Evolutionary conservation across 1,140 invertebrate genomes (phyloP).

Genomic region (Zaprionus lachaisei): DNA sequence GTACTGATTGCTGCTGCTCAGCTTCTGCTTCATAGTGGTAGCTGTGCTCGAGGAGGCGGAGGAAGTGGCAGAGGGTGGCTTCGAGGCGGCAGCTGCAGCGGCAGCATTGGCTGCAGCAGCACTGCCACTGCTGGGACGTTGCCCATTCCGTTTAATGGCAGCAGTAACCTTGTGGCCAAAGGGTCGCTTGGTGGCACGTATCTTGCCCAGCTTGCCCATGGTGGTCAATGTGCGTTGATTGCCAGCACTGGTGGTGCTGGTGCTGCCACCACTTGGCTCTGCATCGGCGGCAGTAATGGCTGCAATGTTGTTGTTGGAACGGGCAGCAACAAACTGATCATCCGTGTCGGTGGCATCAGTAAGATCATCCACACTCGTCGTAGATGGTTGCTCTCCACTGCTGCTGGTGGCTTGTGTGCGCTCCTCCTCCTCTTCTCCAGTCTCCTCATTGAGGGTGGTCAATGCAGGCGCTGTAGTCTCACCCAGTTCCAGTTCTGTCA

Average conservation of each 20-base stretch:
- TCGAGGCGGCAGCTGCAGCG: slow-evolving; percentile 63
- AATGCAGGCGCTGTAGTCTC: slow-evolving; percentile 47
- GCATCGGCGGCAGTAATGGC: slow-evolving; percentile 75
- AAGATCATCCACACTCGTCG: slow-evolving; percentile 63
- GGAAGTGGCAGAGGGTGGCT: slow-evolving; percentile 32
- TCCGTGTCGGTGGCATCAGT: slow-evolving; percentile 76
- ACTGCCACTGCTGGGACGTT: slow-evolving; percentile 60
- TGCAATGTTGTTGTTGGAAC: slow-evolving; percentile 78
- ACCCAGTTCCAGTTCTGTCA: slow-evolving; percentile 22
- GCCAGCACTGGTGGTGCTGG: slow-evolving; percentile 56
- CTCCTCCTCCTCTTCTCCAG: background rate
- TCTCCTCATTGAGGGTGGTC: slow-evolving; percentile 42
- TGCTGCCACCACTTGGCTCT: slow-evolving; percentile 46
- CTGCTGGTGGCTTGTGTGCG: background rate
- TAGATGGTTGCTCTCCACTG: slow-evolving; percentile 20
- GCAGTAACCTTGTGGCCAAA: slow-evolving; percentile 69
- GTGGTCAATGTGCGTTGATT: slow-evolving; percentile 76
- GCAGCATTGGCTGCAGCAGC: slow-evolving; percentile 61
- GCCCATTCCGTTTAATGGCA: slow-evolving; percentile 59
- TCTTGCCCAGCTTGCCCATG: slow-evolving; percentile 71
- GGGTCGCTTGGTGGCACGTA: slow-evolving; percentile 75
- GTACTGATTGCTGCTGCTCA: slow-evolving; percentile 50
- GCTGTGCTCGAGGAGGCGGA: background rate
- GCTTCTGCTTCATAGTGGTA: slow-evolving; percentile 58
- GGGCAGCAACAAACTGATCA: slow-evolving; percentile 79